These are phyloP conservation scores for Tympanuchus pallidicinctus DNA, from an alignment of 2,113 vertebrate genomes.

Conservation along the genomic window DNA sequence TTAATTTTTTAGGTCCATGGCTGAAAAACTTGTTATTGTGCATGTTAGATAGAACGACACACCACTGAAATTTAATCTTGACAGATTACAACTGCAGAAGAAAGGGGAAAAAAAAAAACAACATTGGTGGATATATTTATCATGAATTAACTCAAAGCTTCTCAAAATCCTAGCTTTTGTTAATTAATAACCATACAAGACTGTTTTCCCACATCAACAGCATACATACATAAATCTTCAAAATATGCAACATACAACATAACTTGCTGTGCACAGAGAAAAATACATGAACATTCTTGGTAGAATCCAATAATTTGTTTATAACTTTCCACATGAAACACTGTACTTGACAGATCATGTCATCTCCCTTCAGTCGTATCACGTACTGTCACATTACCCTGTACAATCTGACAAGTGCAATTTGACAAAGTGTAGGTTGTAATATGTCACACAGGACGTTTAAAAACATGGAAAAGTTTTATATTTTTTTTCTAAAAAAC, in stretches of 20 bases:
- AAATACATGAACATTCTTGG: neutral
- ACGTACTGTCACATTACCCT: neutral
- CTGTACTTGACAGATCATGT: neutral
- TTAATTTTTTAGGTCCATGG: neutral
- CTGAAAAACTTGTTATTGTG: neutral
- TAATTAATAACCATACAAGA: neutral
- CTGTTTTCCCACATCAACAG: neutral
- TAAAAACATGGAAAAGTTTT: neutral
- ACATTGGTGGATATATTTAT: neutral
- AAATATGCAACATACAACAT: neutral
- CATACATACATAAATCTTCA: neutral
- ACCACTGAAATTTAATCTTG: neutral
- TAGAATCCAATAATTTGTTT: neutral
- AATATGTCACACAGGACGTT: neutral
- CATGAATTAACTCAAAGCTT: neutral
- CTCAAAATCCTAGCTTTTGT: neutral
- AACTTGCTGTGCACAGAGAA: neutral
- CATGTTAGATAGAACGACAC: neutral
- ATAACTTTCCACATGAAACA: neutral
- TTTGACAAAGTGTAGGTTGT: neutral
- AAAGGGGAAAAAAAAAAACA: neutral
- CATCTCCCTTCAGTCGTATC: neutral
- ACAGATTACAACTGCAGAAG: neutral
- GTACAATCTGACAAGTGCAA: neutral
- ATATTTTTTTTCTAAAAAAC: neutral